These are phyloP conservation scores for Pollimyrus isidori DNA, from an alignment of 2,113 vertebrate species.

Conservation along the genomic window DNA sequence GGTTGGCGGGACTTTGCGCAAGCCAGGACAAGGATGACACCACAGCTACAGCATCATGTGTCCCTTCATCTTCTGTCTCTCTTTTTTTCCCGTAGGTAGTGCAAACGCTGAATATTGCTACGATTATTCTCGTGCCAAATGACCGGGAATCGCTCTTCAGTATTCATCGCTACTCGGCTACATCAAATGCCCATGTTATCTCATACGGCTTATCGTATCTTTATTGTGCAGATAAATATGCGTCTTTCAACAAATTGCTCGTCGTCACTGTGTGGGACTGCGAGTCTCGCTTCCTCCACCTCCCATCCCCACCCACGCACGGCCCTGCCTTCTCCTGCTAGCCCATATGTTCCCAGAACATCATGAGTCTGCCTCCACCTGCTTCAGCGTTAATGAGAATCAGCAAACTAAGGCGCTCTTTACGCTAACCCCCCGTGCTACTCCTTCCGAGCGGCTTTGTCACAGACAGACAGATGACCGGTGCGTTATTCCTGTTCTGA, in stretches of 20 bases:
- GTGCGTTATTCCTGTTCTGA: not conserved
- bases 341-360: not conserved
- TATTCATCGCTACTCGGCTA: not conserved
- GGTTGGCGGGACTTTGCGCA: too few species aligned
- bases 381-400: not conserved
- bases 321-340: not conserved
- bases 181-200: not conserved
- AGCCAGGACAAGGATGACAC: not conserved
- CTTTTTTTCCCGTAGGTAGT: not conserved
- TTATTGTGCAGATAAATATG: conserved; percentile 15
- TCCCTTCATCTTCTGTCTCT: not conserved
- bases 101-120: conserved; percentile 15
- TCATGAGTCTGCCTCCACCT: not conserved
- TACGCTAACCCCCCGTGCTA: not conserved
- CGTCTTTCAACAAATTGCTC: not conserved
- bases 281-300: not conserved
- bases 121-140: conserved; percentile 15
- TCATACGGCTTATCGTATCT: conserved; percentile 15
- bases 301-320: not conserved
- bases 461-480: not conserved
- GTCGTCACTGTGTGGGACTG: not conserved
- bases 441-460: not conserved
- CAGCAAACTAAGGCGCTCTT: not conserved
- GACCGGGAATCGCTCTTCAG: not conserved
- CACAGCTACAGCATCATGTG: not conserved